Evolutionary conservation across 2,113 vertebrate genomes (phyloP).

Genomic region (Rhinolophus ferrumequinum): DNA sequence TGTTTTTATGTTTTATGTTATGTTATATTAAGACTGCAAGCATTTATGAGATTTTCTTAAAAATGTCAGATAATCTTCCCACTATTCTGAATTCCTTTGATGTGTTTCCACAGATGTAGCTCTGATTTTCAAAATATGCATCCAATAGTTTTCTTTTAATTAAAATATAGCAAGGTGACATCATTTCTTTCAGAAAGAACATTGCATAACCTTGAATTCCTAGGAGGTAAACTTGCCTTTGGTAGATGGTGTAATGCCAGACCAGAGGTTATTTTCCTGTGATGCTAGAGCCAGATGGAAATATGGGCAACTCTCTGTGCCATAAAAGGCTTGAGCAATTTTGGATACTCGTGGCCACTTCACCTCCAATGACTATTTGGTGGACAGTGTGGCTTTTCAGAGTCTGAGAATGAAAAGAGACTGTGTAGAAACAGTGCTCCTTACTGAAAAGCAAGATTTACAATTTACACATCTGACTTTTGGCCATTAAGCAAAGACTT

Average conservation of each 20-base stretch:
- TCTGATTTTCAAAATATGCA: conserved; percentile 67
- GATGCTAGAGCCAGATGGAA: conserved; percentile 26
- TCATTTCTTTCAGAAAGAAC: conserved; percentile 51
- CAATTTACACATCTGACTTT: background rate
- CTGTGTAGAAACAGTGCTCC: background rate
- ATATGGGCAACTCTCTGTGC: background rate
- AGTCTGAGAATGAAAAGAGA: background rate
- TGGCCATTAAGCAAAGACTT: background rate
- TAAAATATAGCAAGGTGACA: conserved; percentile 68
- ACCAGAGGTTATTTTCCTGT: background rate
- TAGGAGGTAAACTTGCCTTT: conserved; percentile 29
- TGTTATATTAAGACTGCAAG: conserved; percentile 75
- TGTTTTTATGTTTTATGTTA: conserved; percentile 12
- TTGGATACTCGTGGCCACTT: background rate
- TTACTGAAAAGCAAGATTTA: conserved; percentile 10
- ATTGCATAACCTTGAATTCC: background rate
- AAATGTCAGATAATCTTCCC: conserved; percentile 71
- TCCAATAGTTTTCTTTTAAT: conserved; percentile 43
- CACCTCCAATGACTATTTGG: background rate
- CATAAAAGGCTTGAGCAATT: background rate
- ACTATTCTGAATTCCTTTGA: conserved; percentile 76
- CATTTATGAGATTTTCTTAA: conserved; percentile 71
- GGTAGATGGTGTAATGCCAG: background rate
- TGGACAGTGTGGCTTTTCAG: background rate
- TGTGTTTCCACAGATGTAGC: conserved; percentile 68